A percentile compares a stretch with the other conserved stretches of the same genome.
phyloP scores from a whole-genome alignment of 2,797 vertebrate genomes.

The Coluber constrictor region DNA sequence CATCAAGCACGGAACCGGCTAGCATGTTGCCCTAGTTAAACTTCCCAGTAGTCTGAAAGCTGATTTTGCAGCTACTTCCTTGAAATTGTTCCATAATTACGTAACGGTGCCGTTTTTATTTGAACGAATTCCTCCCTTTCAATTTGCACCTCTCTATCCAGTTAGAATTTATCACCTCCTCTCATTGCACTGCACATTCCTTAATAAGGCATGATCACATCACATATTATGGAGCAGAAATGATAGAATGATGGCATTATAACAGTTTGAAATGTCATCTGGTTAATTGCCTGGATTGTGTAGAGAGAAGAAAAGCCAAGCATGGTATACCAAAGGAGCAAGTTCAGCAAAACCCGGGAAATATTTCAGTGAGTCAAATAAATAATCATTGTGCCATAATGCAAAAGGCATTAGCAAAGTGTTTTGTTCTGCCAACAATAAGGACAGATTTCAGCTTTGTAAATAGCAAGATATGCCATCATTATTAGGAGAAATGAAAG shows the following conservation, averaged over 20 bases:
- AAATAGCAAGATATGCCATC: neutral
- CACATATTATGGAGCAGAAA: neutral
- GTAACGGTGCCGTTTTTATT: neutral
- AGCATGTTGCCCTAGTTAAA: neutral
- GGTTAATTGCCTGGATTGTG: neutral
- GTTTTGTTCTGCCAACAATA: neutral
- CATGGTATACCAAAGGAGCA: neutral
- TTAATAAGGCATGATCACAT: neutral
- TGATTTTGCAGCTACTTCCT: neutral
- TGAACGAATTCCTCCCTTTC: neutral
- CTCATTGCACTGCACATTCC: neutral
- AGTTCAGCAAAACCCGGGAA: neutral
- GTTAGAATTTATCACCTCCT: neutral
- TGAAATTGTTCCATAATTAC: neutral
- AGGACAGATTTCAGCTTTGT: neutral
- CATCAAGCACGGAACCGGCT: neutral
- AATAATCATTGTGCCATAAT: neutral
- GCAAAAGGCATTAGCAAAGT: neutral
- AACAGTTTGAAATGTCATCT: neutral
- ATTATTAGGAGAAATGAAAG: neutral
- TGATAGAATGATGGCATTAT: neutral
- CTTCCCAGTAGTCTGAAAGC: neutral
- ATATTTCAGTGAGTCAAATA: neutral
- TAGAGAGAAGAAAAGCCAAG: neutral
- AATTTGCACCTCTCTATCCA: neutral